Base-by-base conservation (phyloP, 2,888 invertebrate genomes). In the Clunio marinus region DNA sequence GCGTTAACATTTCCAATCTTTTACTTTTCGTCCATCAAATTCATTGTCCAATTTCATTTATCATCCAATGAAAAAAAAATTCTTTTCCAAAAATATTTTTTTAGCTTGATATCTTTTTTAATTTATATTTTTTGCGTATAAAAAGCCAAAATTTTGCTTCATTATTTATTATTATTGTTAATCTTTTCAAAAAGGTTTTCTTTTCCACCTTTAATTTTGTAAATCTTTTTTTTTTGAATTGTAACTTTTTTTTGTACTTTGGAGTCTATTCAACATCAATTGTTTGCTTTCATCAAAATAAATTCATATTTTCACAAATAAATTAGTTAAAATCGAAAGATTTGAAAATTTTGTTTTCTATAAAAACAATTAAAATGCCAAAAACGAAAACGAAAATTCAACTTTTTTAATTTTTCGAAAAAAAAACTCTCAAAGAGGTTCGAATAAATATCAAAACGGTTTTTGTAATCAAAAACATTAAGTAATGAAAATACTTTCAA, bases 221-320 rank as follows among this genome's bases (percentile, higher is more conserved):
- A 63, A 63, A 63, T 63, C 63, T 15, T 22, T 60, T 22, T 25
- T 25, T 25, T 63, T 63, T 63, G 27, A 51, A 22, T 51, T 51
- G 13, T 32, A 20, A 51, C 8, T n/a, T n/a, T 25, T 15, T 27
- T 45, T 63, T 28, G 15, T 63, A 45, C 24, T 63, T 63, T 45
- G 15, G 20, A 63, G 24, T 63, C 15, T 51, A 45, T 24, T 45
- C n/a, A 63, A 63, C 24, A 63, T 27, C 5, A n/a, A 45, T 1
- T 7, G 10, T 32, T 32, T 58, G 25, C 58, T 32, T 32, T 32
- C 32, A 7, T 32, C 8, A 22, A 58, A 58, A 58, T 27, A 25
- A 58, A 3, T 58, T 4, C 13, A n/a, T 45, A 7, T 45, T 45
- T n/a, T 45, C 28, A 7, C n/a, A 5, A 58, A 58, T 32, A 13